A percentile compares a stretch with the other conserved stretches of the same genome.
Conservation (phyloP, 2,888 invertebrate species). For the Stenichneumon culpator region DNA sequence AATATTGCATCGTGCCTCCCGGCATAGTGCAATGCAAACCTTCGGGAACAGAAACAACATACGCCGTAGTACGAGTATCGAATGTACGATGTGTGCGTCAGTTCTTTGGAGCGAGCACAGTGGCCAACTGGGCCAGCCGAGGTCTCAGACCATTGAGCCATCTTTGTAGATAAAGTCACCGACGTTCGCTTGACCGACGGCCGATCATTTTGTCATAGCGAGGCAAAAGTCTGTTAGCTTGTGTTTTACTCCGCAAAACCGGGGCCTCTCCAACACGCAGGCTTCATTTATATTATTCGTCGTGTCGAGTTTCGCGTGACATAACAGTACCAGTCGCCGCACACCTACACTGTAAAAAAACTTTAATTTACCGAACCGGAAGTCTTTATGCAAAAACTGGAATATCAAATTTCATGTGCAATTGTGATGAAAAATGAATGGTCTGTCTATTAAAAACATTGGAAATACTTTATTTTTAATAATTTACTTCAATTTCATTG, state of each 20-base stretch:
- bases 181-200: slow-evolving; percentile 37
- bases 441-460: no score
- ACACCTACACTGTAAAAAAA: no score
- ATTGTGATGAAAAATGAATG: no score
- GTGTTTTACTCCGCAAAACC: slow-evolving; percentile 11
- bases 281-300: background rate
- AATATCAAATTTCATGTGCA: no score
- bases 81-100: background rate
- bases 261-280: background rate
- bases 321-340: no score
- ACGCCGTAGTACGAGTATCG: background rate
- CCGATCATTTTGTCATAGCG: slow-evolving; percentile 13
- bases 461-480: no score
- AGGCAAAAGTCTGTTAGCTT: background rate
- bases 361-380: no score
- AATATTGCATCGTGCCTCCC: background rate
- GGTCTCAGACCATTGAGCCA: background rate
- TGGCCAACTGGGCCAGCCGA: background rate
- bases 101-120: background rate
- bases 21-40: background rate
- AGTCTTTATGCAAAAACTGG: no score
- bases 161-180: slow-evolving; percentile 35
- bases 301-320: background rate
- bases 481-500: no score
- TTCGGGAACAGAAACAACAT: background rate